Base-by-base conservation (phyloP, 2,113 vertebrate genomes). In the Sitta europaea region DNA sequence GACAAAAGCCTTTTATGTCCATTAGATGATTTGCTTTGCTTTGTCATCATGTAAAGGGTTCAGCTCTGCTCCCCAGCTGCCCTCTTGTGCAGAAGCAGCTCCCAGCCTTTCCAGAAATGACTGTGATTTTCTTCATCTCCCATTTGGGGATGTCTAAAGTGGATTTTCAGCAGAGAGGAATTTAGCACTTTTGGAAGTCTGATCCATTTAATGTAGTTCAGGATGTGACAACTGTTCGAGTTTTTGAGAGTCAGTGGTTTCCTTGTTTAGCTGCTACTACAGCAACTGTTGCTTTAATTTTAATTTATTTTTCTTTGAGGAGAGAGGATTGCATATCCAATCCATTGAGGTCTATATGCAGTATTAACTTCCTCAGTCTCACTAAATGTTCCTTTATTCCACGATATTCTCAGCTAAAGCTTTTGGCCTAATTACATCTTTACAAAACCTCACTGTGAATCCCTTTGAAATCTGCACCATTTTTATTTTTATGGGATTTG, bases 401-500 rank as follows among this genome's bases (percentile, higher is more conserved):
- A 7, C 86, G 1, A 82, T 66, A 48, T 66, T 58, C 38, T 74
- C 72, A 12, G 51, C 71, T 90, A 72, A 80, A 90, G 80, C 28
- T 73, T 86, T 67, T 76, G 33, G 67, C 51, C 82, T 88, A 93
- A 90, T 88, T 90, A 38, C 17, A 59, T 75, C 62, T 71, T 80
- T 47, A 55, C 18, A 83, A 70, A 90, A 72, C 31, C 66, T 80
- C 10, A 35, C 55, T 35, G 11, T 73, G 68, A 93, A 85, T 62
- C 40, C 72, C 71, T 93, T 88, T 77, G 85, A 86, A 96, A 88
- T 86, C 62, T 35, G 28, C 59, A 59, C 43, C 33, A 18, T 80
- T 74, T 90, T 72, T 86, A 31, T 36, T 90, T 92, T 88, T 80
- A 88, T 45, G 53, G 61, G 63, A 71, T 86, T 93, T 88, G 33